Evolutionary conservation across 2,888 invertebrate genomes (phyloP).

Genomic region (Escarpia spicata): DNA sequence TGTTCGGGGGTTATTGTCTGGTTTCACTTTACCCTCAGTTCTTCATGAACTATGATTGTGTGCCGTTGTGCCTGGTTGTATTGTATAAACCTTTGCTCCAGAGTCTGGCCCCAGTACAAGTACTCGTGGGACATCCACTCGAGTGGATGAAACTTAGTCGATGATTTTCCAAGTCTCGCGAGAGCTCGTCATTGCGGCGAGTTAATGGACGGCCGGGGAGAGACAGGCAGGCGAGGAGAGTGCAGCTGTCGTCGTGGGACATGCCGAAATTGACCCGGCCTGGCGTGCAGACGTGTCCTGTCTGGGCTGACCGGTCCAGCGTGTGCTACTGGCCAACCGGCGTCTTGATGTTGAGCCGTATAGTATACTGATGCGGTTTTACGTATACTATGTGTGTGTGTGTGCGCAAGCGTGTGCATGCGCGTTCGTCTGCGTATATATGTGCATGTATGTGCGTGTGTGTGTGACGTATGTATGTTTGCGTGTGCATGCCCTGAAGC

Average conservation of each 20-base stretch:
- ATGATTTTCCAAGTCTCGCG: neutral
- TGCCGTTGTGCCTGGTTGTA: neutral
- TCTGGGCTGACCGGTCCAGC: too few relatives aligned
- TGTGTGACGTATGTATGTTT: too few relatives aligned
- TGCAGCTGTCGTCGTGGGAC: neutral
- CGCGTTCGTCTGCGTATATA: too few relatives aligned
- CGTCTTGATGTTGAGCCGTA: too few relatives aligned
- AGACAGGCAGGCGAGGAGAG: neutral
- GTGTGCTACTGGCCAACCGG: too few relatives aligned
- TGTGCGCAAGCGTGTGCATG: too few relatives aligned
- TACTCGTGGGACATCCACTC: neutral
- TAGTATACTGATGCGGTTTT: too few relatives aligned
- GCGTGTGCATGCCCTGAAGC: too few relatives aligned
- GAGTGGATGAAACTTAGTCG: neutral
- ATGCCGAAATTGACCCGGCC: neutral
- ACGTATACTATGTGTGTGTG: too few relatives aligned
- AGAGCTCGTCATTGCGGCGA: neutral
- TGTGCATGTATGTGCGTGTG: too few relatives aligned
- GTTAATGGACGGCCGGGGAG: neutral
- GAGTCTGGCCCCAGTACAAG: neutral
- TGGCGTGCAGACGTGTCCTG: too few relatives aligned
- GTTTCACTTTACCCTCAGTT: neutral
- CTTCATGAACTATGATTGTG: neutral
- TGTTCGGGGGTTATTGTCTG: neutral
- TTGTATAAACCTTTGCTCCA: neutral